Evolutionary conservation across 64 coral and sea anemone species (phyloP), one percentile per base, ranked within the genome.

Genomic region (Montipora capricornis): DNA sequence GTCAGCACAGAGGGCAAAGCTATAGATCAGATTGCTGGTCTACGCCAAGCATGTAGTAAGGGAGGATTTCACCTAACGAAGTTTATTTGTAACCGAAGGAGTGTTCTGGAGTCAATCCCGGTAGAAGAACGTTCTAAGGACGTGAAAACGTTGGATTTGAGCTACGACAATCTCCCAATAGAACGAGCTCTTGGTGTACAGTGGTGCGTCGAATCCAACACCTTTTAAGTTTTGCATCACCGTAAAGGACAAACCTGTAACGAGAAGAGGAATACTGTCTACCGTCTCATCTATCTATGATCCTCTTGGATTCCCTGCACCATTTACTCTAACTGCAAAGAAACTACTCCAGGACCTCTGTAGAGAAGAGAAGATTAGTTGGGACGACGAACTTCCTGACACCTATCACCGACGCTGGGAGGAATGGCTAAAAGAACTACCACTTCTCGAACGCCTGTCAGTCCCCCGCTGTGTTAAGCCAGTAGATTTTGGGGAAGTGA

Each of bases 41-140:
- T 89, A 6, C 13, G 14, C 8, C 0, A 87, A 49, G 24, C 69
- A 45, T 69, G 62, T 0, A 26, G 20, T 8, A 16, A 74, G 48
- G 84, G 84, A 44, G 84, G 84, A 87, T 87, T 87, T 53, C 84
- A 4, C 29, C 68, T 87, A 24, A 87, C 47, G 26, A 87, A 87
- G 70, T 87, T 45, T 15, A 47, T 87, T 5, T 73, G 57, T 10
- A 87, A 75, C 44, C 20, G 57, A n/a, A 4, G 44, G 24, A 20
- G 8, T 47, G 24, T 87, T 44, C 44, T 73, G 0, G 66, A 70
- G 68, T 73, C 46, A 12, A 45, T 87, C 17, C 84, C 84, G 5
- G 70, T 14, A 87, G 4, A 44, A 53, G 84, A 87, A 87, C 22
- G 84, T 3, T 64, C 84, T 4, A 70, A 62, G 15, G 48, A 62